These are phyloP conservation scores for Drosophila prosaltans DNA, from an alignment of 1,140 invertebrate genomes.

Conservation along the genomic window DNA sequence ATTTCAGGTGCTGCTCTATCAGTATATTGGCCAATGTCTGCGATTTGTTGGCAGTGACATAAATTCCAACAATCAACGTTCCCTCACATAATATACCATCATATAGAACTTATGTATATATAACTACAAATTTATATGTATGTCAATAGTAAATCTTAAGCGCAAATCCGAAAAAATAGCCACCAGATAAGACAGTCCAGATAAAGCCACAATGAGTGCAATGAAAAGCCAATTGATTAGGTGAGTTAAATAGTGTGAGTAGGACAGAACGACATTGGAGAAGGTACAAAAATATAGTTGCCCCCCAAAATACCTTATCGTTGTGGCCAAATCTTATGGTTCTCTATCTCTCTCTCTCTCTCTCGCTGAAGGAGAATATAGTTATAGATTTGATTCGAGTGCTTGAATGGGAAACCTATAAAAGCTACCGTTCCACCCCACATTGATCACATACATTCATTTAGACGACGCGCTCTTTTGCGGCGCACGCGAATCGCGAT, in stretches of 20 bases:
- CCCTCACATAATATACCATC: neutral
- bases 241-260: neutral
- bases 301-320: slow-evolving; percentile 31
- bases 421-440: slow-evolving; percentile 44
- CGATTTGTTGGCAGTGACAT: slow-evolving; percentile 38
- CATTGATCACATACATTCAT: slow-evolving; percentile 40
- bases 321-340: slow-evolving; percentile 22
- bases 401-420: slow-evolving; percentile 48
- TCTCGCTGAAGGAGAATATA: slow-evolving; percentile 31
- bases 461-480: slow-evolving; percentile 35
- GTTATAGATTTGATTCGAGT: slow-evolving; percentile 64
- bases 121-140: neutral
- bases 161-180: slow-evolving; percentile 10
- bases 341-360: no score
- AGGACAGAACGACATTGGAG: neutral
- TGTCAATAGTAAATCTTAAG: slow-evolving; percentile 1
- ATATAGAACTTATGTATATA: neutral
- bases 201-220: slow-evolving; percentile 13
- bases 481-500: slow-evolving; percentile 23
- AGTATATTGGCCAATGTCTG: slow-evolving; percentile 4
- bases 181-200: slow-evolving; percentile 50
- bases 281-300: neutral
- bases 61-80: slow-evolving; percentile 27
- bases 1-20: neutral
- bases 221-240: slow-evolving; percentile 13